phyloP scores from a whole-genome alignment of 2,888 invertebrate genomes.

The Eristalis tenax region DNA sequence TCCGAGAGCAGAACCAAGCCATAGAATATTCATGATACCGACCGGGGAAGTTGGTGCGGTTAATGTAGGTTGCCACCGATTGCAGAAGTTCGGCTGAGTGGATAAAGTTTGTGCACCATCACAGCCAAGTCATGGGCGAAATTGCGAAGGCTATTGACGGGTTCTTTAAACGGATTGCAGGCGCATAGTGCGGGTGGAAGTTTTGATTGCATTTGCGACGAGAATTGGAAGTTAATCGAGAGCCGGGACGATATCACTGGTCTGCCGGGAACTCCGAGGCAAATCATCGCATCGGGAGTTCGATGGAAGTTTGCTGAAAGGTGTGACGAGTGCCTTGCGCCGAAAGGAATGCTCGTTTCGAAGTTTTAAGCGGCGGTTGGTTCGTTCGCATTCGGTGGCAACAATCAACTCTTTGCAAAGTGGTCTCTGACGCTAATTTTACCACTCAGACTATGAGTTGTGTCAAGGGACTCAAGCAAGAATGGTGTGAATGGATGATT shows the following conservation, averaged over 20 bases:
- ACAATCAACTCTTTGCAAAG: too few relatives aligned
- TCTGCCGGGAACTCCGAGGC: not conserved
- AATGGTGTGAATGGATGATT: too few relatives aligned
- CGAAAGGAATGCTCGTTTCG: too few relatives aligned
- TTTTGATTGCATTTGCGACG: constrained; percentile 21
- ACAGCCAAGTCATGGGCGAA: not conserved
- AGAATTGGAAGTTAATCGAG: not conserved
- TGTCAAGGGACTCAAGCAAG: too few relatives aligned
- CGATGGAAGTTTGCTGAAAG: not conserved
- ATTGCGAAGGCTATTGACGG: constrained; percentile 14
- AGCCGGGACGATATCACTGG: not conserved
- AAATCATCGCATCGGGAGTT: not conserved
- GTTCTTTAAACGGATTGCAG: not conserved
- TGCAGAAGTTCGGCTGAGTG: constrained; percentile 2
- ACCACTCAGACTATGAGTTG: too few relatives aligned
- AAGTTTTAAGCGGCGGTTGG: too few relatives aligned
- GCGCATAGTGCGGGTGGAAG: not conserved
- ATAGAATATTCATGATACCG: constrained; percentile 52
- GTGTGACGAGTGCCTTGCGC: not conserved
- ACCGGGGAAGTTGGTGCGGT: not conserved
- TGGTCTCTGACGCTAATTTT: too few relatives aligned
- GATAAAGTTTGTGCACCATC: constrained; percentile 13
- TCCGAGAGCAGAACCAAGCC: constrained; percentile 20
- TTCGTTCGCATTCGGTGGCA: too few relatives aligned
- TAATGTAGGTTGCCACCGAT: constrained; percentile 3